Percentiles rank a stretch among this genome's conserved stretches.
Evolutionary conservation across 1,140 invertebrate genomes (phyloP).

Genomic region (Thaumatotibia leucotreta): DNA sequence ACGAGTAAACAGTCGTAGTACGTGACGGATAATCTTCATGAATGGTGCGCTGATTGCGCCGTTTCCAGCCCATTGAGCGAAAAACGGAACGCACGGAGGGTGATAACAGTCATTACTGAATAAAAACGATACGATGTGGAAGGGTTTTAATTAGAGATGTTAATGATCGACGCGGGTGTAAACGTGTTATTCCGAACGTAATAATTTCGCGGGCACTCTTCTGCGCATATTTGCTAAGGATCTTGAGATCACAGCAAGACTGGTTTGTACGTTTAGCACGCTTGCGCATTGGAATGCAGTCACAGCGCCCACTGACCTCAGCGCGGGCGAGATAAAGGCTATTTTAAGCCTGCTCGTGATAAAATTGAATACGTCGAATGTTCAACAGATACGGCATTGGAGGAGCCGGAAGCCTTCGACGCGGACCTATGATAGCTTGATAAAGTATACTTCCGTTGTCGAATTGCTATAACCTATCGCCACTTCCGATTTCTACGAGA

Average conservation of each 20-base stretch:
- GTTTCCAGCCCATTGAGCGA: constrained; percentile 23
- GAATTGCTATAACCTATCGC: not conserved
- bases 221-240: not conserved
- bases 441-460: constrained; percentile 29
- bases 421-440: constrained; percentile 32
- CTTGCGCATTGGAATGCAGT: constrained; percentile 18
- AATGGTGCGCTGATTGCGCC: constrained; percentile 10
- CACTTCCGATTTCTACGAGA: constrained; percentile 3
- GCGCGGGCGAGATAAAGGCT: constrained; percentile 63
- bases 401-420: constrained; percentile 53
- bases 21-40: constrained; percentile 9
- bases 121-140: constrained; percentile 47
- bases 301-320: constrained; percentile 69
- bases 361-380: constrained; percentile 64
- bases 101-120: constrained; percentile 36
- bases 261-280: not conserved
- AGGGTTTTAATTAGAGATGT: constrained; percentile 50
- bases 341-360: constrained; percentile 62
- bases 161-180: constrained; percentile 36
- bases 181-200: not conserved
- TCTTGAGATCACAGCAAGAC: not conserved
- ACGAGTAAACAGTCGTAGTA: constrained; percentile 1
- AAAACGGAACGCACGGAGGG: constrained; percentile 19
- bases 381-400: constrained; percentile 58
- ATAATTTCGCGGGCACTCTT: not conserved